Evolutionary conservation across 1,140 invertebrate species (phyloP).

Genomic region (Drosophila insularis): DNA sequence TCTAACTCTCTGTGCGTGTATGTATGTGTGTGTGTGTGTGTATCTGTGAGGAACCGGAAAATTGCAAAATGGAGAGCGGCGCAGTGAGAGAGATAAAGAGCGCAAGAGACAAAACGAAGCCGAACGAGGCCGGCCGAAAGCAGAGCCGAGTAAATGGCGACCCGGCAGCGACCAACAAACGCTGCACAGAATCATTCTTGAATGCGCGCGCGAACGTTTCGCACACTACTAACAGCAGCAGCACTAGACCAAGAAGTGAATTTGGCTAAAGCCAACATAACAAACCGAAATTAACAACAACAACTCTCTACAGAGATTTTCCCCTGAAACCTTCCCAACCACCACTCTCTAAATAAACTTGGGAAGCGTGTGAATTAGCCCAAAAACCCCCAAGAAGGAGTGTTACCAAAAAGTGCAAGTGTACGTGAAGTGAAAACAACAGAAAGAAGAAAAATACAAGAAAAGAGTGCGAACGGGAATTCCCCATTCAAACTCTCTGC

Average conservation of each 20-base stretch:
- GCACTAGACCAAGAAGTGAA: conserved; percentile 27
- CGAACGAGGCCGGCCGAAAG: conserved; percentile 44
- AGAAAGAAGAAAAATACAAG: conserved; percentile 8
- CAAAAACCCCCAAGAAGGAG: background rate
- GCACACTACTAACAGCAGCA: conserved; percentile 54
- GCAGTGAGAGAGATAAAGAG: conserved; percentile 39
- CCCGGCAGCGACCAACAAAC: conserved; percentile 54
- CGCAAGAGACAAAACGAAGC: conserved; percentile 26
- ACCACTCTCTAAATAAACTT: background rate
- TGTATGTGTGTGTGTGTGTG: background rate
- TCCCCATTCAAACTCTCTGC: background rate
- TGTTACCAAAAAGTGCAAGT: conserved; percentile 46
- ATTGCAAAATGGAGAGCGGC: conserved; percentile 48
- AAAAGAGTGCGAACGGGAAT: conserved; percentile 1
- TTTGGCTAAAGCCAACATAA: conserved; percentile 19
- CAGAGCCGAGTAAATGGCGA: conserved; percentile 30
- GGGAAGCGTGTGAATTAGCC: background rate
- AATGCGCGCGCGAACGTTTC: conserved; percentile 81
- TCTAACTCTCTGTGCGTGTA: conserved; percentile 15
- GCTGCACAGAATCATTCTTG: conserved; percentile 80
- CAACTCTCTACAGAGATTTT: background rate
- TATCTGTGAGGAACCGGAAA: conserved; percentile 45
- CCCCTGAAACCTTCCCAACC: background rate
- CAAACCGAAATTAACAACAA: conserved; percentile 27
- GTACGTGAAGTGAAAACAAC: conserved; percentile 30